Percentiles rank a stretch among this genome's conserved stretches.
phyloP scores from a whole-genome alignment of 1,140 invertebrate species.

The Calephelis virginiensis region DNA sequence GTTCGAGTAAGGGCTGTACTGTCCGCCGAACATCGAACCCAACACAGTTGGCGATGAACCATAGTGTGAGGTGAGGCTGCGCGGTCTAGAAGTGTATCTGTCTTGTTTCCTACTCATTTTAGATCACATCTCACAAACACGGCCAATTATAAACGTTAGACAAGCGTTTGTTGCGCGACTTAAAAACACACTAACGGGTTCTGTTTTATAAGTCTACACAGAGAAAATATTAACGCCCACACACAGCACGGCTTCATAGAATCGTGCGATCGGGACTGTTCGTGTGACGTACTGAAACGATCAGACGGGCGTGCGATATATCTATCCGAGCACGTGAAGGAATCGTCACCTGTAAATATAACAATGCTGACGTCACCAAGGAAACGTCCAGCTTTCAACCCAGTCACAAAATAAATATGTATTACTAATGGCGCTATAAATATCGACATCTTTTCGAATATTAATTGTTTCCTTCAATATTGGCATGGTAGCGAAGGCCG shows the following conservation, averaged over 20 bases:
- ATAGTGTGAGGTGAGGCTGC: slow-evolving; percentile 61
- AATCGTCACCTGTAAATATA: slow-evolving; percentile 66
- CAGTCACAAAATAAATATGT: not conserved
- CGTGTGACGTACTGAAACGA: slow-evolving; percentile 47
- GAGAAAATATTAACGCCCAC: slow-evolving; percentile 70
- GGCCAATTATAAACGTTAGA: slow-evolving; percentile 29
- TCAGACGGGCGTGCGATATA: slow-evolving; percentile 43
- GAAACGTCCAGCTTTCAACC: slow-evolving; percentile 17
- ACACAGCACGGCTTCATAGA: slow-evolving; percentile 42
- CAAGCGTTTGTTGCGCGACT: slow-evolving; percentile 48
- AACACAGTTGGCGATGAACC: slow-evolving; percentile 64
- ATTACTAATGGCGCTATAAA: slow-evolving; percentile 29
- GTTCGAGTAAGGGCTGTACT: slow-evolving; percentile 56
- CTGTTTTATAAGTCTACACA: slow-evolving; percentile 55
- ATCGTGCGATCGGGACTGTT: slow-evolving; percentile 50
- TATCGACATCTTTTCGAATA: slow-evolving; percentile 44
- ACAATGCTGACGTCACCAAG: slow-evolving; percentile 31
- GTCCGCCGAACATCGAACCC: slow-evolving; percentile 53
- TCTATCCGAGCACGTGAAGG: slow-evolving; percentile 49
- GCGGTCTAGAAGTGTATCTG: slow-evolving; percentile 58
- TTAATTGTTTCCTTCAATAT: slow-evolving; percentile 46
- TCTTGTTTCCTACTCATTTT: slow-evolving; percentile 70
- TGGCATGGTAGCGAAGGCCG: slow-evolving; percentile 46
- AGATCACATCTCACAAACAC: slow-evolving; percentile 48
- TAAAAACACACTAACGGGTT: slow-evolving; percentile 67